These are phyloP conservation scores for Smittia aterrima DNA, from an alignment of 2,888 invertebrate species.

Conservation along the genomic window DNA sequence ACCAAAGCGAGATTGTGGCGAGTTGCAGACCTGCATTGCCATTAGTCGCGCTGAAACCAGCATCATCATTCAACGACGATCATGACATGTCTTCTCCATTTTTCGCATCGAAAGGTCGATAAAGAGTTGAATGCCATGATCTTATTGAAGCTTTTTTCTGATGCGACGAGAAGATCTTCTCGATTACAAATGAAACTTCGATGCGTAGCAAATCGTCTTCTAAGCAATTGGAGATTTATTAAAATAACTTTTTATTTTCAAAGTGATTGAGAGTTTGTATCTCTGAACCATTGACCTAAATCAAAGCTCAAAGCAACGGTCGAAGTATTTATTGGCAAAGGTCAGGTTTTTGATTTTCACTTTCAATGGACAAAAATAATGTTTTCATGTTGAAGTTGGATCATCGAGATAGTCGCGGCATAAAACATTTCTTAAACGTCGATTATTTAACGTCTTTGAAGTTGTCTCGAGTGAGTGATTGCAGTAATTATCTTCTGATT, in stretches of 20 bases:
- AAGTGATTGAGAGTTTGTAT: not conserved
- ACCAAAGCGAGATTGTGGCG: not conserved
- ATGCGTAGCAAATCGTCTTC: not conserved
- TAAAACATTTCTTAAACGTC: not conserved
- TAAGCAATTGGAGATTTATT: not conserved
- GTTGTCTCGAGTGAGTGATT: no score
- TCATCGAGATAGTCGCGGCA: not conserved
- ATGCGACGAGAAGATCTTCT: not conserved
- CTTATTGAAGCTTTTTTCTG: not conserved
- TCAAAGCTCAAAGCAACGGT: not conserved
- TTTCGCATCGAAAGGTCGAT: constrained; percentile 7
- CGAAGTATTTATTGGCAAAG: constrained; percentile 23
- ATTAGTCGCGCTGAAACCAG: not conserved
- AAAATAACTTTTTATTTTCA: no score
- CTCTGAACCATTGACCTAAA: constrained; percentile 34
- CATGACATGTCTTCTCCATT: constrained; percentile 19
- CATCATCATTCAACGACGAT: constrained; percentile 18
- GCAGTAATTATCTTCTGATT: no score
- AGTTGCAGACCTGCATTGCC: not conserved
- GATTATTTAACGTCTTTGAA: not conserved
- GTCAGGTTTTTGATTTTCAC: constrained; percentile 24
- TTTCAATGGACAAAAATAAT: not conserved
- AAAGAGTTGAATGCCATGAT: constrained; percentile 26
- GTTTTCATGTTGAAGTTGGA: not conserved
- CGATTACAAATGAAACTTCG: not conserved